These are phyloP conservation scores for Syrmaticus mikado DNA, from an alignment of 2,113 vertebrate species.

Conservation along the genomic window DNA sequence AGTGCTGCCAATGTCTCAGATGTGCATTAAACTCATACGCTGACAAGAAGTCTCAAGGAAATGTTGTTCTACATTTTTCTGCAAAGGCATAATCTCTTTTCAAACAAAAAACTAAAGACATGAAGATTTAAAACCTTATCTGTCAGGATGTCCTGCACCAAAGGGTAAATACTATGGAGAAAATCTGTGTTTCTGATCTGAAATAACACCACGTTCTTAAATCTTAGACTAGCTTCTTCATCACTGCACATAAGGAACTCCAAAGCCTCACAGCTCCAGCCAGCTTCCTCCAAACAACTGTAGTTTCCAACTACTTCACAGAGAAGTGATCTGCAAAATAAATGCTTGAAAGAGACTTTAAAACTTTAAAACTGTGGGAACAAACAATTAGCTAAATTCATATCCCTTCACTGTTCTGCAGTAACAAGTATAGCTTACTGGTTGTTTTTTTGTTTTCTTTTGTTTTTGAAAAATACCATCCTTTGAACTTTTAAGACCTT, in stretches of 20 bases:
- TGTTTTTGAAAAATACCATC: not conserved
- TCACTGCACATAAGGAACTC: not conserved
- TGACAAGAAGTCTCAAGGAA: conserved; percentile 49
- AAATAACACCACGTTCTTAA: not conserved
- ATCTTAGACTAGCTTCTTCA: not conserved
- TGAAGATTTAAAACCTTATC: conserved; percentile 29
- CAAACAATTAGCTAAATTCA: not conserved
- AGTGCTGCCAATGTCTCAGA: conserved; percentile 58
- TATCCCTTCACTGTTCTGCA: not conserved
- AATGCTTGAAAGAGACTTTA: not conserved
- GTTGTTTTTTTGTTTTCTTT: no score
- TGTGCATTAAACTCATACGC: conserved; percentile 41
- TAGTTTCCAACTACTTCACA: not conserved
- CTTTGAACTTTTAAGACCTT: not conserved
- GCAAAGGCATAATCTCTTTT: conserved; percentile 15
- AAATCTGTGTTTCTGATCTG: not conserved
- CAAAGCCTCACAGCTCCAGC: not conserved
- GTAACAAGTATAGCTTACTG: not conserved
- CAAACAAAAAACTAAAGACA: not conserved
- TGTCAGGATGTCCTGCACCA: not conserved
- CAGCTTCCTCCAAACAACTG: not conserved
- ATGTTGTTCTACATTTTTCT: conserved; percentile 36
- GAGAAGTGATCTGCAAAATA: not conserved
- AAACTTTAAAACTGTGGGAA: not conserved
- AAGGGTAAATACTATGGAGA: not conserved